phyloP scores from a whole-genome alignment of 2,113 vertebrate species.

The Nerophis lumbriciformis region DNA sequence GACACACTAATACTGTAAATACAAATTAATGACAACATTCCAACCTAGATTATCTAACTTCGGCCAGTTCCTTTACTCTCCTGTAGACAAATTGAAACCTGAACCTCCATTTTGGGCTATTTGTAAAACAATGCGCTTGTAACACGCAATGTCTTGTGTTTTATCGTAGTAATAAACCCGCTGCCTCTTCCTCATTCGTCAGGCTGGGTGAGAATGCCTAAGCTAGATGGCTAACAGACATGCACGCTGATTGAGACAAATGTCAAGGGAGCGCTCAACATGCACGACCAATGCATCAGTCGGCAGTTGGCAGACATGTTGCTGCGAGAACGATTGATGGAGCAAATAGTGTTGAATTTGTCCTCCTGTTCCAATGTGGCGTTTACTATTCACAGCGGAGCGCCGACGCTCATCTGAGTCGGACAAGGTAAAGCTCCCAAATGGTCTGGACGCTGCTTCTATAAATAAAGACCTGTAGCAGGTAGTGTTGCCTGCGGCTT shows the following conservation, averaged over 20 bases:
- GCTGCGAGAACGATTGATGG: slow-evolving; percentile 39
- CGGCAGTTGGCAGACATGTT: slow-evolving; percentile 30
- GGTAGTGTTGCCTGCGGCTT: neutral
- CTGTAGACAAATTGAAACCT: neutral
- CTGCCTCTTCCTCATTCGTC: slow-evolving; percentile 36
- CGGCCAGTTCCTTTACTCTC: neutral
- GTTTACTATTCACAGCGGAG: slow-evolving; percentile 12
- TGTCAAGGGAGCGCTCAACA: slow-evolving; percentile 24
- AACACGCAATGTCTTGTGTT: slow-evolving; percentile 29
- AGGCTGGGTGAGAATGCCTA: slow-evolving; percentile 41
- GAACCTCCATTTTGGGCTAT: slow-evolving; percentile 21
- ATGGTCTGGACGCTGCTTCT: slow-evolving; percentile 1
- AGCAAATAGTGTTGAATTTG: slow-evolving; percentile 22
- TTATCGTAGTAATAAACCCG: slow-evolving; percentile 55
- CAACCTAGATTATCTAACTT: too few species aligned
- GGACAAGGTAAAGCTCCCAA: neutral
- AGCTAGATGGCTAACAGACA: slow-evolving; percentile 53
- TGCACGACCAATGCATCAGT: slow-evolving; percentile 49
- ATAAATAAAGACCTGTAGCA: neutral
- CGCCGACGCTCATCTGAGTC: slow-evolving; percentile 15
- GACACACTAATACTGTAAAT: too few species aligned
- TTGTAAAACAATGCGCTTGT: slow-evolving; percentile 39
- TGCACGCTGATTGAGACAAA: slow-evolving; percentile 56
- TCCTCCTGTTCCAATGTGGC: slow-evolving; percentile 17
- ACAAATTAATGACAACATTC: too few species aligned